Evolutionary conservation across 2,113 vertebrate species (phyloP), one percentile per base, ranked within the genome.

Genomic region (Gorsachius goisagi): DNA sequence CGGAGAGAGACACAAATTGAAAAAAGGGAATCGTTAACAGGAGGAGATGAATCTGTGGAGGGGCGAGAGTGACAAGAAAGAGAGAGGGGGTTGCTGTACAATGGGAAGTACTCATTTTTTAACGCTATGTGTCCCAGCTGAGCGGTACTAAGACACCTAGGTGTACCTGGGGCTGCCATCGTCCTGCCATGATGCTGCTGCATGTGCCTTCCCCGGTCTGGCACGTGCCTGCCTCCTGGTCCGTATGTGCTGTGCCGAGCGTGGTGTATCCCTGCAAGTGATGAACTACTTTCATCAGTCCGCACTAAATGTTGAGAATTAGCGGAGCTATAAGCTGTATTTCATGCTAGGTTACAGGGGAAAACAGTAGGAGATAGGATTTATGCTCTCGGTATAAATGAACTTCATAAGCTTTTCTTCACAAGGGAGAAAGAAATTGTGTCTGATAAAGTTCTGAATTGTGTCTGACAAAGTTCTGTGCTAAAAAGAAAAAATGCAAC

Each of bases 1-100:
- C 66, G 93, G 94, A 80, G 26, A 69, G 50, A 92, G 79, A 88
- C 63, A 86, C 71, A 97, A 94, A 95, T 95, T 94, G 93, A 96
- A 97, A 97, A 97, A 94, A 91, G 49, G 69, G 84, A 95, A 59
- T 88, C 89, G 93, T 97, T 97, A 96, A 73, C 66, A 95, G 75
- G 59, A 93, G 86, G 69, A 95, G 82, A 97, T 95, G 96, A 95
- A 97, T 94, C 88, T 93, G 66, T 24, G 30, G 59, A 91, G 56
- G 53, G 71, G 50, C 24, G 66, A 89, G 78, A 95, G 37, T 73
- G 91, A 91, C 90, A 96, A 66, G 66, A 50, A 68, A 88, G 71
- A 68, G 45, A 85, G 84, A 87, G 37, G 44, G 6, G 52, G 72
- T 74, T 83, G 74, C 91, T 91, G 81, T 88, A 68, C 84, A 85